Evolutionary conservation across 2,797 vertebrate genomes (phyloP), one percentile per base, ranked within the genome.

Genomic region (Sebastes hopkinsi): DNA sequence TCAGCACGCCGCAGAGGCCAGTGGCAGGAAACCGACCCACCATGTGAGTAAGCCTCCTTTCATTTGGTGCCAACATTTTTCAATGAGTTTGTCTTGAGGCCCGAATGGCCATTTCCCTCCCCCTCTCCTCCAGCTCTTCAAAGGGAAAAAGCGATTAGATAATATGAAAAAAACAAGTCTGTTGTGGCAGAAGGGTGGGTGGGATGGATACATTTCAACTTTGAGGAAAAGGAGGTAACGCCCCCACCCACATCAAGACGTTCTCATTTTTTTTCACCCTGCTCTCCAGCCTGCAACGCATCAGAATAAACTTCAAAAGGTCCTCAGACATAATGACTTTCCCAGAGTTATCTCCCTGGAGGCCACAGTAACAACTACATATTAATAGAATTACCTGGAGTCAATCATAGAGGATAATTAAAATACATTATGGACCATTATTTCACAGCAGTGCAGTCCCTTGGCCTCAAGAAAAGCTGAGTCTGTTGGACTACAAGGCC

Each of bases 1-100:
- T 96, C 96, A 96, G 95, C 93, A 92, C 89, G 91, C 91, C 91
- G 89, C 94, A 77, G 92, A 92, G 95, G 95, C 95, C 92, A 92
- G 96, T 94, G 94, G 96, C 92, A 96, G 92, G 95, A 96, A 96
- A 96, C 95, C 94, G 94, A 95, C 90, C 93, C 94, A 95, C 93
- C 92, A 90, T 95, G 93, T 91, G 93, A 94, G 94, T 94, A 94
- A 92, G 92, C 89, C 93, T 90, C 78, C 96, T 97, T 96, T 97
- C 91, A 96, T 96, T 94, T 94, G 87, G 88, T 93, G 94, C 95
- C 96, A 96, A 94, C 94, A 94, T 94, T 95, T 96, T 96, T 96
- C 95, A 95, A 95, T 95, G 95, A 96, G 94, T 92, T 95, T 92
- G 94, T 94, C 94, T 94, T 96, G 92, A 95, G 94, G 93, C 93